A percentile compares a stretch with the other conserved stretches of the same genome.
phyloP scores from a whole-genome alignment of 2,797 vertebrate species.

The Amazona finschi region DNA sequence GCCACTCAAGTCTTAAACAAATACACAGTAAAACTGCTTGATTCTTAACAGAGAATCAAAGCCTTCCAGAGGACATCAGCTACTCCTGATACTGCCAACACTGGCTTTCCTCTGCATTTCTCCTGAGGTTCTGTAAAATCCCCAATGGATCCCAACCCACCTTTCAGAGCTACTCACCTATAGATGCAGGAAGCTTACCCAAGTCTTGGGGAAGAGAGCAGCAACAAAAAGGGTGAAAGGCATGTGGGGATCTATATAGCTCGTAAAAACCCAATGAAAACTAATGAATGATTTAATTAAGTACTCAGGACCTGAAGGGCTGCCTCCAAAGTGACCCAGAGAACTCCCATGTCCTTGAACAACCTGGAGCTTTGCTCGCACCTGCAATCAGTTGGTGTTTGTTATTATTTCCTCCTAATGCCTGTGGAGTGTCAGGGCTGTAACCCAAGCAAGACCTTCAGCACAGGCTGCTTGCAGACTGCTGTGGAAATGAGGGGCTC shows the following conservation, averaged over 20 bases:
- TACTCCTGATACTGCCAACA: background rate
- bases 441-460: background rate
- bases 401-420: background rate
- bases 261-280: background rate
- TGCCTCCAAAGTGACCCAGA: background rate
- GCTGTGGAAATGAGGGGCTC: background rate
- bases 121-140: background rate
- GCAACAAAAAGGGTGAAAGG: accelerated
- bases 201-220: background rate
- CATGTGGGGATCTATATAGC: background rate
- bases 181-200: background rate
- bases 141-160: background rate
- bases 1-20: background rate
- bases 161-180: background rate
- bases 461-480: background rate
- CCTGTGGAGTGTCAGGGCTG: background rate
- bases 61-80: background rate
- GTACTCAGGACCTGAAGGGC: background rate
- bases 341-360: background rate
- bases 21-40: background rate
- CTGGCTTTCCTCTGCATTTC: background rate
- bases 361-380: background rate
- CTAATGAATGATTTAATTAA: background rate
- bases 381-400: background rate
- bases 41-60: background rate